Evolutionary conservation across 2,797 vertebrate genomes (phyloP), one percentile per base, ranked within the genome.

Genomic region (Halcyon badia): DNA sequence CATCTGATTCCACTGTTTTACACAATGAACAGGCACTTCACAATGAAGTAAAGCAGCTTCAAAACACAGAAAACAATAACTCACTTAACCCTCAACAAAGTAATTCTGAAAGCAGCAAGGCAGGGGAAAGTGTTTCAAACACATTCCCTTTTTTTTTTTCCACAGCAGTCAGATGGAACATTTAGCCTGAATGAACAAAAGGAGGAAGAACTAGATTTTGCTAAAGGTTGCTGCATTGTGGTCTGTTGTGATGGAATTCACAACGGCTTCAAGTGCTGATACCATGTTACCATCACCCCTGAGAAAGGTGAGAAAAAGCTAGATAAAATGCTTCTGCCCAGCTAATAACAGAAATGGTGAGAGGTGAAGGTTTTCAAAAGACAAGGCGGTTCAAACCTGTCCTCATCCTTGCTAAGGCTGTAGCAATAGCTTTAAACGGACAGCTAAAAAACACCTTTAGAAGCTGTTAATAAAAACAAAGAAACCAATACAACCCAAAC

Each of bases 1-100:
- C 0, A 0, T 35, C 41, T 1, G 2, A 44, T 18, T 20, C 37
- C 6, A 3, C 25, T 11, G 5, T 41, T 78, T 6, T 65, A 14
- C 44, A 52, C 0, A 0, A 77, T 13, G 30, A 84, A 26, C 19
- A 62, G 20, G 19, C 22, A 49, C 60, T 73, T 66, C 39, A 41
- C 30, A 79, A 49, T 22, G 2, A n/a, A 86, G 15, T 4, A 58
- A 42, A 86, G 31, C 37, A 65, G 33, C 26, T 41, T 24, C 37
- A 64, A 83, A 83, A 52, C 4, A 57, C 14, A 66, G 24, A 82
- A 77, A 81, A 41, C 17, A 61, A 44, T 5, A 83, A 73, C 12
- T 4, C 25, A 41, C 10, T 39, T 33, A 44, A 48, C 13, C 5
- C 16, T 37, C 49, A 71, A 5, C 6, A 18, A 69, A 79, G 25